Conservation (phyloP, 2,888 invertebrate genomes). For the Sphaerophoria taeniata region DNA sequence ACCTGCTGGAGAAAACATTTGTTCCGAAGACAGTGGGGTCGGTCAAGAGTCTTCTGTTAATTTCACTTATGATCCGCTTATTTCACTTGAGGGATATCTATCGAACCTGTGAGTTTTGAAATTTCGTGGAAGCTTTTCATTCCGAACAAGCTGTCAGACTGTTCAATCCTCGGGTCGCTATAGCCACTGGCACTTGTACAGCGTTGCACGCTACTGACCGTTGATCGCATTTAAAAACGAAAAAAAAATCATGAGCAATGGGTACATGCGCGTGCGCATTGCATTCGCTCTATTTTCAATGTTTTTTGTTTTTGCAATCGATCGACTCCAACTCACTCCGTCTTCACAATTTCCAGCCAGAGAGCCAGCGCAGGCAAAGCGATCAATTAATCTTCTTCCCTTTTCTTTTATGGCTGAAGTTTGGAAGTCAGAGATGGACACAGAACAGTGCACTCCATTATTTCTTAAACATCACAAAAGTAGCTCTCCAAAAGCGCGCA, state of each 20-base stretch:
- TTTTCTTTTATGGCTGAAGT: constrained; percentile 23
- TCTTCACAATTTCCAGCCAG: constrained; percentile 57
- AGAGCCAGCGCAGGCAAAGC: not conserved
- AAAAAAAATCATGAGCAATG: constrained; percentile 52
- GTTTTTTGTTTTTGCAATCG: constrained; percentile 48
- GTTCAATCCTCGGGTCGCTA: not conserved
- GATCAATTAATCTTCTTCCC: constrained; percentile 70
- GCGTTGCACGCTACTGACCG: constrained; percentile 59
- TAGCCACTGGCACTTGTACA: constrained; percentile 47
- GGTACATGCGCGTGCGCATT: constrained; percentile 71
- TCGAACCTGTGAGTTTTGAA: too few species aligned
- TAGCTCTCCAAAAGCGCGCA: constrained; percentile 42
- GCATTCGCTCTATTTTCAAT: constrained; percentile 40
- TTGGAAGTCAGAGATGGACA: constrained; percentile 8
- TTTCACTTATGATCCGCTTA: not conserved
- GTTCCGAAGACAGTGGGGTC: constrained; percentile 18
- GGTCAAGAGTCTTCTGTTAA: not conserved
- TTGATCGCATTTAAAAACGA: constrained; percentile 49
- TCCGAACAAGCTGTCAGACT: constrained; percentile 13
- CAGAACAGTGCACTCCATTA: not conserved
- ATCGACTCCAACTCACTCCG: constrained; percentile 61
- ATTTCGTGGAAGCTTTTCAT: too few species aligned
- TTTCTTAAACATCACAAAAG: constrained; percentile 4
- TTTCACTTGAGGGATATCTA: too few species aligned
- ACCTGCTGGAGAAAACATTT: constrained; percentile 14